Conservation (phyloP, 2,888 invertebrate species). For the Leptothorax acervorum region DNA sequence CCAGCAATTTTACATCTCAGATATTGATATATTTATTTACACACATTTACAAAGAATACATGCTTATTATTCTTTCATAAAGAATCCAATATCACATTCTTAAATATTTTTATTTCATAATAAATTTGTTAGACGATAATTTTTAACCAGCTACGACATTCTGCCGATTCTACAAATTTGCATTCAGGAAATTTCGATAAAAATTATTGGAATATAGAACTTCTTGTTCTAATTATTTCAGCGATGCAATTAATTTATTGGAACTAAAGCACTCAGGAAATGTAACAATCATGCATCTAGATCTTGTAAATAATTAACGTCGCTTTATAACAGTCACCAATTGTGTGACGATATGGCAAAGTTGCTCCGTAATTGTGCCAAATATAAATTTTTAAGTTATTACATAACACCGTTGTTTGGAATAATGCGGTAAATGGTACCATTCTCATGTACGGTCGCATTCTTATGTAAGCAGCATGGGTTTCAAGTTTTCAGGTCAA, state of each 20-base stretch:
- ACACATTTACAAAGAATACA: not conserved
- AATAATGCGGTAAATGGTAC: not conserved
- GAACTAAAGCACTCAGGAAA: not conserved
- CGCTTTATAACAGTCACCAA: not conserved
- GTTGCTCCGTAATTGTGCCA: not conserved
- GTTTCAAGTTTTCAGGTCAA: conserved; percentile 74
- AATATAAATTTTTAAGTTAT: not conserved
- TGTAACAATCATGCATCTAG: not conserved
- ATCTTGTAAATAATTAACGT: not conserved
- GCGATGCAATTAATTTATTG: not conserved
- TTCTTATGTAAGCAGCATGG: conserved; percentile 47
- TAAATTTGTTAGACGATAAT: not conserved
- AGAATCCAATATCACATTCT: not conserved
- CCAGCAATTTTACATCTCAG: not conserved
- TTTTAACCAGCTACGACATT: not conserved
- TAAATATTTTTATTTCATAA: not conserved
- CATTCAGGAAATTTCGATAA: not conserved
- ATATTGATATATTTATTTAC: conserved; percentile 20
- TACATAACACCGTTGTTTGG: not conserved
- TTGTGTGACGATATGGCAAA: not conserved
- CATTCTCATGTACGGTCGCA: not conserved
- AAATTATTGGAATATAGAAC: not conserved
- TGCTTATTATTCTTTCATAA: not conserved
- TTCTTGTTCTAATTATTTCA: not conserved
- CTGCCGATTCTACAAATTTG: not conserved